Evolutionary conservation across 2,888 invertebrate genomes (phyloP).

Genomic region (Eremobia ochroleuca): DNA sequence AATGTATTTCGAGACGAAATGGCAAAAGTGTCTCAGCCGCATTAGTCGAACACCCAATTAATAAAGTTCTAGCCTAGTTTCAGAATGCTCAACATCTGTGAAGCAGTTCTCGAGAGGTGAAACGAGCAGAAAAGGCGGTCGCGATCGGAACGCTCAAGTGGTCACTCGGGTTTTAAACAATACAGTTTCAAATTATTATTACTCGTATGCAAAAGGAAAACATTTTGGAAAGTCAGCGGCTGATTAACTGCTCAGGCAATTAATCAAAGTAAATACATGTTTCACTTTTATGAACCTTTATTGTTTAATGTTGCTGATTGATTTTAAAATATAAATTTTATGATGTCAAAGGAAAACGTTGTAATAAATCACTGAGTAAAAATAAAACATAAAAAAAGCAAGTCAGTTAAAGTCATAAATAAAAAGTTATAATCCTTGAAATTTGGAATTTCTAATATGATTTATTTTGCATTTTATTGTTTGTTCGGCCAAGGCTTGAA

Average conservation of each 20-base stretch:
- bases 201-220: background rate
- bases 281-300: no score
- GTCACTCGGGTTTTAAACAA: conserved; percentile 20
- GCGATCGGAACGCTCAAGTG: conserved; percentile 33
- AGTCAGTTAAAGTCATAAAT: conserved; percentile 15
- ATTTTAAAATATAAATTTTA: background rate
- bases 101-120: conserved; percentile 25
- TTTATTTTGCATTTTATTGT: conserved; percentile 2
- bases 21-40: background rate
- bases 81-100: conserved; percentile 40
- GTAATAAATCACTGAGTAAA: no score
- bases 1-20: background rate
- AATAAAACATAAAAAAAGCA: no score
- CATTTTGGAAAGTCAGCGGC: background rate
- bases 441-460: conserved; percentile 8
- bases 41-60: conserved; percentile 20
- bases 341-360: background rate
- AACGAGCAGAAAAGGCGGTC: conserved; percentile 49
- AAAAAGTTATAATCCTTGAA: conserved; percentile 17
- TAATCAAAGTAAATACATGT: no score
- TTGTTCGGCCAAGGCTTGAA: background rate
- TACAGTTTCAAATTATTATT: conserved; percentile 4
- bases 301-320: background rate
- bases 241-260: background rate
- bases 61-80: conserved; percentile 41